Evolutionary conservation across 1,140 invertebrate genomes (phyloP).

Genomic region (Panonychus citri): DNA sequence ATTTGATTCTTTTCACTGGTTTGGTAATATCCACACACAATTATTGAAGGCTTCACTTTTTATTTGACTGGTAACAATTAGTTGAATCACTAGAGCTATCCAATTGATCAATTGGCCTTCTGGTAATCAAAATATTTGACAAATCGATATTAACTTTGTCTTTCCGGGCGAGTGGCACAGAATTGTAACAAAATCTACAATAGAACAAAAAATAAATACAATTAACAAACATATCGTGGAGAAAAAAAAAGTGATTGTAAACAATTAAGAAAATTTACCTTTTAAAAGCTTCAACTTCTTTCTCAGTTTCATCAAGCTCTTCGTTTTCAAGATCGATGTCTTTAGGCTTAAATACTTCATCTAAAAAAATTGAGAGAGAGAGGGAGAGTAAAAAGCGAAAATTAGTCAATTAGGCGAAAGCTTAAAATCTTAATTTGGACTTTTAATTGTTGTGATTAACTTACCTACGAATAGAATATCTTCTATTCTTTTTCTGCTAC

Average conservation of each 20-base stretch:
- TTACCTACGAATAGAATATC: slow-evolving; percentile 9
- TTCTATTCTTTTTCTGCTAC: slow-evolving; percentile 17
- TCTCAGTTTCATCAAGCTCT: slow-evolving; percentile 45
- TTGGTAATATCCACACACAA: too few species aligned
- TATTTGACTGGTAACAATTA: too few species aligned
- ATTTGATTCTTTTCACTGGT: too few species aligned
- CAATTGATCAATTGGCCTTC: too few species aligned
- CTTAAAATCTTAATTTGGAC: too few species aligned
- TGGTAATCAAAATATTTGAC: slow-evolving; percentile 34
- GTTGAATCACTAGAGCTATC: too few species aligned
- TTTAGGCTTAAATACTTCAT: slow-evolving; percentile 49
- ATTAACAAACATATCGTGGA: neutral
- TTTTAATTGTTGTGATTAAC: too few species aligned
- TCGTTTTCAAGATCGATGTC: slow-evolving; percentile 45
- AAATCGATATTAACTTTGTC: slow-evolving; percentile 46
- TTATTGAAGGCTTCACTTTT: too few species aligned
- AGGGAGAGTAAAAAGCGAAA: too few species aligned
- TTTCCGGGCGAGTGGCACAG: slow-evolving; percentile 37
- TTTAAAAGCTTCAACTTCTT: slow-evolving; percentile 52
- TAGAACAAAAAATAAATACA: neutral
- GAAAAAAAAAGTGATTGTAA: neutral
- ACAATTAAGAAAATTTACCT: slow-evolving; percentile 19
- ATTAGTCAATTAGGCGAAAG: too few species aligned
- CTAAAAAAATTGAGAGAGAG: slow-evolving; percentile 21
- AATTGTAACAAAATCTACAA: slow-evolving; percentile 39